Base-by-base conservation (phyloP, 2,797 vertebrate genomes). In the Poecilia gillii region DNA sequence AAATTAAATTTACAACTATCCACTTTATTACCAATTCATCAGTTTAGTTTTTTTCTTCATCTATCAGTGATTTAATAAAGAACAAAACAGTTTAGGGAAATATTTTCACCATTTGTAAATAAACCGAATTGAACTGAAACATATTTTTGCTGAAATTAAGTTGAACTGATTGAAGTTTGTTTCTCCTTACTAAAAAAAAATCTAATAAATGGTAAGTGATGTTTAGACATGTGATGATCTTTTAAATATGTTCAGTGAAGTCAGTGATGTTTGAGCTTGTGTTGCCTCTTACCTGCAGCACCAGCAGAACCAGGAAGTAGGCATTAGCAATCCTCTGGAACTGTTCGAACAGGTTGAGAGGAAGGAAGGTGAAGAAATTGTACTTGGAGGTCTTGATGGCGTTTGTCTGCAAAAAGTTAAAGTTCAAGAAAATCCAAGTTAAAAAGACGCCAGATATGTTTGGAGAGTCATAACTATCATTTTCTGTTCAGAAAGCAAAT, bases 301-400 rank as follows among this genome's bases (percentile, higher is more conserved):
- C 94, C 76, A 99, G 95, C 90, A 99, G 96, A 86, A 97, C 93
- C 31, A 99, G 95, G 90, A 99, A 99, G 94, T 99, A 99, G 6
- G 97, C 97, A 8, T 99, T 99, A 66, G 98, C 98, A 41, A 99
- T 96, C 88, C 98, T 96, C 94, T 98, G 98, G 90, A 99, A 99
- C 93, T 99, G 98, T 92, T 99, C 97, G 55, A 99, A 99, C 51
- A 99, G 93, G 95, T 99, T 99, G 88, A 98, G 94, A 72, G 98
- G 98, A 76, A 99, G 95, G 90, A 99, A 99, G 85, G 95, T 97
- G 92, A 99, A 95, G 82, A 95, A n/a, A 86, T 96, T 98, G 91
- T 99, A 99, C 90, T 98, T 99, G 0, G 96, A 97, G 49, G 98
- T 99, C 91, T 97, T 98, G 91, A 99, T 97, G 84, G 95, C 92